phyloP scores from a whole-genome alignment of 2,113 vertebrate genomes.

The Paedocypris sp. region DNA sequence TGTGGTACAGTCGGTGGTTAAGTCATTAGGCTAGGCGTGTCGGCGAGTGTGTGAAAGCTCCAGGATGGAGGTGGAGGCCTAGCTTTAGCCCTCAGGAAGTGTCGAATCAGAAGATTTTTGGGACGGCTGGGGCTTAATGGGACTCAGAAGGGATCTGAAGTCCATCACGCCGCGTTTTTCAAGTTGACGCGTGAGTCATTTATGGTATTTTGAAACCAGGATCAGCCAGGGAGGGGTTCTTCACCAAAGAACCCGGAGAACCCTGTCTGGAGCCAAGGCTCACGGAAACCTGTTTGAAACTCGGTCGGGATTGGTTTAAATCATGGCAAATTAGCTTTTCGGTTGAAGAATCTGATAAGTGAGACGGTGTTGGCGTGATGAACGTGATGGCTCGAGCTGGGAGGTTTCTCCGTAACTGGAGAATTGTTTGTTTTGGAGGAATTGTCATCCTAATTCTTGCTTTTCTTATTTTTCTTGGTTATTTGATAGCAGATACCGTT shows the following conservation, averaged over 20 bases:
- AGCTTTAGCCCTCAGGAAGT: slow-evolving; percentile 54
- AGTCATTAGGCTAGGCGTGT: slow-evolving; percentile 66
- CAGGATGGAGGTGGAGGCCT: slow-evolving; percentile 46
- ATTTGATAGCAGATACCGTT: not conserved
- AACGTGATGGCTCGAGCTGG: slow-evolving; percentile 19
- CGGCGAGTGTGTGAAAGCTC: slow-evolving; percentile 23
- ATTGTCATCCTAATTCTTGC: not conserved
- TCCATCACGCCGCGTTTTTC: slow-evolving; percentile 42
- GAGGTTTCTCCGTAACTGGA: not conserved
- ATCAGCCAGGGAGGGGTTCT: slow-evolving; percentile 29
- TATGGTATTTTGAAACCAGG: slow-evolving; percentile 23
- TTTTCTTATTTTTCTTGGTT: not conserved
- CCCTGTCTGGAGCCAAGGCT: slow-evolving; percentile 20
- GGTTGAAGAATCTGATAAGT: slow-evolving; percentile 11
- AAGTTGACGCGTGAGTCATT: slow-evolving; percentile 41
- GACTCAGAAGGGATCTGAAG: slow-evolving; percentile 27
- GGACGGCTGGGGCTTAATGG: slow-evolving; percentile 24
- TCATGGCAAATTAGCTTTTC: no score
- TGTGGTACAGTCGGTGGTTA: slow-evolving; percentile 52
- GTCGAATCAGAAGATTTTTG: slow-evolving; percentile 54
- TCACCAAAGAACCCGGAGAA: slow-evolving; percentile 28
- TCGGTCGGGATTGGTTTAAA: not conserved
- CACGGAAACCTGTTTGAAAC: not conserved
- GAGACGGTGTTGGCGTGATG: not conserved
- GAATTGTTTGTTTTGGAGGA: not conserved